Evolutionary conservation across 2,797 vertebrate genomes (phyloP).

Genomic region (Periparus ater): DNA sequence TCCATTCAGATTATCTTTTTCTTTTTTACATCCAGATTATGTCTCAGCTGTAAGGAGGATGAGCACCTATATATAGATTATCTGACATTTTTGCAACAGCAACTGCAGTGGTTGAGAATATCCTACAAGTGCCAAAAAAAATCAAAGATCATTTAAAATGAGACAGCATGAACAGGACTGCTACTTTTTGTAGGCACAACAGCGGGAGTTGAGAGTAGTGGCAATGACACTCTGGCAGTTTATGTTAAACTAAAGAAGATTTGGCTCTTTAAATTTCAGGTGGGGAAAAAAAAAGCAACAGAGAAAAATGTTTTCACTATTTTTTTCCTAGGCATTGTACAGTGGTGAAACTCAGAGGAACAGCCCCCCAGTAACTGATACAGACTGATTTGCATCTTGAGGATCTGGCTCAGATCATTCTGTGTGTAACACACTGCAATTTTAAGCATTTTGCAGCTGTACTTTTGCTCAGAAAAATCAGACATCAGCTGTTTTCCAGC

Average conservation of each 20-base stretch:
- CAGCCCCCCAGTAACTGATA: not conserved
- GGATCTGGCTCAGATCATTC: not conserved
- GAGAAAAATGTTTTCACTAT: not conserved
- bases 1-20: not conserved
- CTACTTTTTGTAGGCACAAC: not conserved
- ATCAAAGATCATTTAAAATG: not conserved
- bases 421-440: not conserved
- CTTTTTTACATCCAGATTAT: not conserved
- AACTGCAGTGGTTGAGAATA: not conserved
- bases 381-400: not conserved
- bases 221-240: not conserved
- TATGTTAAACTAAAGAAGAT: not conserved
- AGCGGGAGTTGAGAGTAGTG: not conserved
- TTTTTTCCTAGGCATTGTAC: not conserved
- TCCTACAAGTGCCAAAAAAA: not conserved
- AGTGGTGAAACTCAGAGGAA: not conserved
- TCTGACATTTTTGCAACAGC: not conserved
- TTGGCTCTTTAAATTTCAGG: not conserved
- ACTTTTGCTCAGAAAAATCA: constrained; percentile 1
- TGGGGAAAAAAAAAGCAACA: not conserved
- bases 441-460: constrained; percentile 22
- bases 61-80: not conserved
- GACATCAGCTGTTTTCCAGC: constrained; percentile 15
- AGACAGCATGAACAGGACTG: not conserved
- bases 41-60: not conserved